Base-by-base conservation (phyloP, 2,797 vertebrate genomes). In the Muscicapa striata region DNA sequence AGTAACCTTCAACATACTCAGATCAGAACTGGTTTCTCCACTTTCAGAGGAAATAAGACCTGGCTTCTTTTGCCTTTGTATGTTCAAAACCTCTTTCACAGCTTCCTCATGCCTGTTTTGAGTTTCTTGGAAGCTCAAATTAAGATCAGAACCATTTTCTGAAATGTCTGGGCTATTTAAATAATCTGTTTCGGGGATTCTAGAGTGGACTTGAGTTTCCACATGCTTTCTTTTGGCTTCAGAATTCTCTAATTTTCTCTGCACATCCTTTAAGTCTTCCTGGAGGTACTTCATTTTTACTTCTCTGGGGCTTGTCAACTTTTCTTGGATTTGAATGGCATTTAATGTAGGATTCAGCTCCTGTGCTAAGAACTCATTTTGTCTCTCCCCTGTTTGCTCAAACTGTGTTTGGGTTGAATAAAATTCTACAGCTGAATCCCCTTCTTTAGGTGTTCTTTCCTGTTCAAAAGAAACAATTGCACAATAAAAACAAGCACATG, bases 81-180 rank as follows among this genome's bases (percentile, higher is more conserved):
- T 93, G n/a, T 97, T 97, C 38, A 98, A 97, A 92, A 98, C 97
- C 87, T 99, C 98, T 89, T 98, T 98, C 93, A 98, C 90, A 17
- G 98, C 97, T 73, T 98, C 98, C 83, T 98, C 98, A 73, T 98
- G 98, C 68, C 97, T 98, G 96, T 97, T 98, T 91, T 98, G 98
- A 36, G 98, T 97, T 93, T 98, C 98, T 46, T 98, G 98, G 62
- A 98, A 97, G 75, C 98, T 98, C 26, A 98, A 96, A 85, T 98
- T 98, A 70, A 98, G 98, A 92, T 98, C 98, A 2, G 98, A 98
- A 75, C 98, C 96, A 29, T 98, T 98, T 97, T 98, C 98, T 48
- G 98, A 98, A 95, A 98, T 67, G 82, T 97, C 97, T 21, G 97
- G 94, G 77, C 63, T 97, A 68, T 96, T 96, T 43, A 97, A 68